Conservation (phyloP, 2,113 vertebrate genomes). For the Pygoscelis adeliae region DNA sequence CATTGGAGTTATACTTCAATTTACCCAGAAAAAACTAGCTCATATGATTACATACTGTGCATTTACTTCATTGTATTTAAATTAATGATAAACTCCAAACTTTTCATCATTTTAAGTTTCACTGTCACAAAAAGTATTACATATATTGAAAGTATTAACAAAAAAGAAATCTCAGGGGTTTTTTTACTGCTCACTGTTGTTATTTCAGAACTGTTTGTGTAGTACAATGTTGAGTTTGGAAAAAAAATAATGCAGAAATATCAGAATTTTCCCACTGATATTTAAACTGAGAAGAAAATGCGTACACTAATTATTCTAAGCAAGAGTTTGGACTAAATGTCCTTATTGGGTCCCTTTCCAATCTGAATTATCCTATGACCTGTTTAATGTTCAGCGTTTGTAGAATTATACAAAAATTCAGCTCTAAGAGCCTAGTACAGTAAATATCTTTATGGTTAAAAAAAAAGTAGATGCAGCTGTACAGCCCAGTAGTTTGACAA, state of each 20-base stretch:
- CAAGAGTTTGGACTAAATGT: background rate
- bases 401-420: background rate
- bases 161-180: background rate
- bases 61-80: background rate
- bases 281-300: background rate
- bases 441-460: background rate
- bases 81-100: background rate
- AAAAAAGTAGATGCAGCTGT: background rate
- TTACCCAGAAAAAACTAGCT: conserved; percentile 8
- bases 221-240: background rate
- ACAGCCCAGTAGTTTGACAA: background rate
- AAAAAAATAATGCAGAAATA: background rate
- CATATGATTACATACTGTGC: background rate
- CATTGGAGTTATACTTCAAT: conserved; percentile 1
- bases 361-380: background rate
- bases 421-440: background rate
- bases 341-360: background rate
- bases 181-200: background rate
- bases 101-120: background rate
- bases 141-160: background rate
- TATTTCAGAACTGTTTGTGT: background rate
- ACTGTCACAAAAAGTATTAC: background rate
- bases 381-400: background rate
- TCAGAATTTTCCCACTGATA: background rate
- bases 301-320: background rate